Conservation (phyloP, 2,113 vertebrate genomes). For the Anser brachyrhynchus region DNA sequence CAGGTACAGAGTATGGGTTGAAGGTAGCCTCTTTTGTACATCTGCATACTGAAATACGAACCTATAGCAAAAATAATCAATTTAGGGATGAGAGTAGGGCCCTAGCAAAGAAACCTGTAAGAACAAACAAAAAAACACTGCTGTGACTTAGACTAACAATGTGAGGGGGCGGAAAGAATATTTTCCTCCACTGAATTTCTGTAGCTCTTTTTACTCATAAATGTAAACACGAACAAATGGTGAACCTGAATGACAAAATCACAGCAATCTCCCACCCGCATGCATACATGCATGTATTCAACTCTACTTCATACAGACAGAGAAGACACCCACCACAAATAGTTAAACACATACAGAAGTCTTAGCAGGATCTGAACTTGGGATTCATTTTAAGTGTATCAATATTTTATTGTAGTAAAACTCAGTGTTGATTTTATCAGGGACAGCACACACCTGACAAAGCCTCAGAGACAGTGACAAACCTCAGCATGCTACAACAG, state of each 20-base stretch:
- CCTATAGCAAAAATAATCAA: background rate
- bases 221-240: background rate
- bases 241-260: background rate
- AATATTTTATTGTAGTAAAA: background rate
- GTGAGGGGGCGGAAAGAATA: background rate
- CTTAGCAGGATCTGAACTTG: background rate
- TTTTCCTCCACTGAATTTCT: background rate
- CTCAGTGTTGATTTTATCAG: background rate
- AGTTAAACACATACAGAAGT: background rate
- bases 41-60: background rate
- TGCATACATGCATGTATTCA: background rate
- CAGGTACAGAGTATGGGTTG: background rate
- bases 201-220: background rate
- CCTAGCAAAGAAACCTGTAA: background rate
- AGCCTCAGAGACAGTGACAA: background rate
- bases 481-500: background rate
- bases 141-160: background rate
- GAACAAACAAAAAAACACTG: background rate
- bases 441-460: rapidly evolving
- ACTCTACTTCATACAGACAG: background rate
- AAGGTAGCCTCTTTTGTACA: background rate
- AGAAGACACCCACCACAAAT: rapidly evolving
- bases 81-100: background rate
- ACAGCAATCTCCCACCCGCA: background rate
- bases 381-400: background rate